Evolutionary conservation across 53 echinoderm and acorn worm genomes (phyloP), one percentile per base, ranked within the genome.

Genomic region (Paracentrotus lividus): DNA sequence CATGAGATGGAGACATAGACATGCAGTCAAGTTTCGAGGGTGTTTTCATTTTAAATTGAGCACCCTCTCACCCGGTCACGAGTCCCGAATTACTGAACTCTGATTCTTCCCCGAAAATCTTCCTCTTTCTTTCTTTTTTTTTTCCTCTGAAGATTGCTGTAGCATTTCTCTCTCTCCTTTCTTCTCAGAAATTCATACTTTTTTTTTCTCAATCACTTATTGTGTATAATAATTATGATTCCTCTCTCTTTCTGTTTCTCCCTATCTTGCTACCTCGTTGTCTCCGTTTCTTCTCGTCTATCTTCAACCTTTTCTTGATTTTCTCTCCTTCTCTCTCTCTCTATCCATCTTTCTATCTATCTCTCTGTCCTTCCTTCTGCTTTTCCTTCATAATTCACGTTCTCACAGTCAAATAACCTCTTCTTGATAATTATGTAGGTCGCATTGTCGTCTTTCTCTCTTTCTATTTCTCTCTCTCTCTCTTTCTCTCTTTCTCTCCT

Each of bases 31-130:
- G 86, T 86, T 86, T 34, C 20, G 86, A 86, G 86, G 86, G 45
- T 86, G 86, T 86, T 86, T 86, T 54, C 32, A 38, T 61, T 89
- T 65, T 89, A 89, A 61, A 89, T 59, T 64, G 64, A 21, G 89
- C 64, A 89, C 27, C 89, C 42, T 58, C 23, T 31, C 31, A 56
- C 32, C 88, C 54, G 16, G 88, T 88, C 88, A 88, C 88, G 88
- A 34, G 15, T 21, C 58, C 57, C 53, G 21, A 55, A 55, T 72
- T 85, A 85, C 49, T 49, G 85, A 85, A 49, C 49, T 27, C 49
- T 85, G 85, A 85, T 51, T 26, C 49, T 85, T 49, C 49, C 85
- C 49, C 47, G 49, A 47, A 85, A 85, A 49, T 16, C 20, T 32
- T 26, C 0, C n/a, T 18, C 77, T 15, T 36, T 3, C n/a, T 77